Evolutionary conservation across 2,113 vertebrate genomes (phyloP), one percentile per base, ranked within the genome.

Genomic region (Nerophis lumbriciformis): DNA sequence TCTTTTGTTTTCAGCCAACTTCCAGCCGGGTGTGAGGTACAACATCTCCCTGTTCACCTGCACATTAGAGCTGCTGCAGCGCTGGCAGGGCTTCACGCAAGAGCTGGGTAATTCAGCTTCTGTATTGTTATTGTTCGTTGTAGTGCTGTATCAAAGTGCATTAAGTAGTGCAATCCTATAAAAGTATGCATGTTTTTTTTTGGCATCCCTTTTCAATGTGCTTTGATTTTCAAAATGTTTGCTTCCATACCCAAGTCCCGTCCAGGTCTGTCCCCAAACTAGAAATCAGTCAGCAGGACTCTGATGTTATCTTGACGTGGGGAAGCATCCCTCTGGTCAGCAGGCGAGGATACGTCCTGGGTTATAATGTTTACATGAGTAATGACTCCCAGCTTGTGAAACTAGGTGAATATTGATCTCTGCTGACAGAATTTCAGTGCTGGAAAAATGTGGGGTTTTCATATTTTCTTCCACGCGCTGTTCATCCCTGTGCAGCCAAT

Each of bases 281-380:
- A 45, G 75, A 51, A 14, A 53, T 58, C 65, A 44, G 9, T 53
- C 89, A 90, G 80, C 45, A 75, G 28, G 57, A 54, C 19, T 75
- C 83, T 2, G 62, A 82, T 11, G 49, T 89, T 51, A 3, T 80
- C 14, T 77, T 92, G 14, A 81, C 68, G 51, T 92, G 90, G 90
- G 67, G 36, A 11, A 76, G 76, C 15, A 77, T 87, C 21, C 71
- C 82, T 0, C 13, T 79, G 50, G 68, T 51, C 39, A 35, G 66
- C 50, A 81, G 65, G 63, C 80, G 84, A 80, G 90, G 90, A 4
- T 89, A 80, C 58, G 48, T 91, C 13, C 69, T 73, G 4, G 90
- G 90, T 58, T 90, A 90, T 78, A 83, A 73, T 1, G 11, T 92
- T 68, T 92, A 92, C 71, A 65, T 82, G 39, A 82, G 56, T 6